Conservation (phyloP, 2,113 vertebrate genomes). For the Leucosticte australis region DNA sequence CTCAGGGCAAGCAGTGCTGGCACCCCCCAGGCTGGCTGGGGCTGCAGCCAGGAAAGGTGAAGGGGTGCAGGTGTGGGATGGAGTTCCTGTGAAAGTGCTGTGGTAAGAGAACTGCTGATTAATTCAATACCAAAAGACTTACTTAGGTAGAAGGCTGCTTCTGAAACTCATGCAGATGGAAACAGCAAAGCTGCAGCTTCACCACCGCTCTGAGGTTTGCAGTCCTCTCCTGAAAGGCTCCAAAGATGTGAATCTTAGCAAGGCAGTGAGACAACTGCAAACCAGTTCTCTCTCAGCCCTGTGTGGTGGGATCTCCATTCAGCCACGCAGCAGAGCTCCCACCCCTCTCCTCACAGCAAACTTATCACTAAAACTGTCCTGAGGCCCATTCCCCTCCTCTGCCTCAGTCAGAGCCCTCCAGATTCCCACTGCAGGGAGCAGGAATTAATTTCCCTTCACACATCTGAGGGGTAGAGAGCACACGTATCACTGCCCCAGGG, state of each 20-base stretch:
- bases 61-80: neutral
- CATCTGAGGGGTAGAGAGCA: neutral
- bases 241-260: neutral
- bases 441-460: neutral
- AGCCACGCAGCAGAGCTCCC: neutral
- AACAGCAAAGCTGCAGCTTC: neutral
- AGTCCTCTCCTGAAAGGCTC: neutral
- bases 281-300: neutral
- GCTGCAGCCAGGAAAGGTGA: neutral
- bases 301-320: neutral
- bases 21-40: neutral
- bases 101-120: neutral
- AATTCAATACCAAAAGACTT: constrained; percentile 6
- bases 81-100: neutral
- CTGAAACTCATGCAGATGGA: neutral
- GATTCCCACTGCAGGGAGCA: neutral
- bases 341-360: neutral
- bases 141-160: neutral
- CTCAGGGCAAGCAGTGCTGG: neutral
- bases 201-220: neutral
- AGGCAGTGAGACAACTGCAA: neutral
- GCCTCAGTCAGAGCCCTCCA: neutral
- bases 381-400: neutral
- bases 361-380: neutral
- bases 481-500: neutral